Percentiles rank a stretch among this genome's conserved stretches.
These are phyloP conservation scores for Thysanoteuthis rhombus DNA, from an alignment of 2,888 invertebrate species.

Conservation along the genomic window DNA sequence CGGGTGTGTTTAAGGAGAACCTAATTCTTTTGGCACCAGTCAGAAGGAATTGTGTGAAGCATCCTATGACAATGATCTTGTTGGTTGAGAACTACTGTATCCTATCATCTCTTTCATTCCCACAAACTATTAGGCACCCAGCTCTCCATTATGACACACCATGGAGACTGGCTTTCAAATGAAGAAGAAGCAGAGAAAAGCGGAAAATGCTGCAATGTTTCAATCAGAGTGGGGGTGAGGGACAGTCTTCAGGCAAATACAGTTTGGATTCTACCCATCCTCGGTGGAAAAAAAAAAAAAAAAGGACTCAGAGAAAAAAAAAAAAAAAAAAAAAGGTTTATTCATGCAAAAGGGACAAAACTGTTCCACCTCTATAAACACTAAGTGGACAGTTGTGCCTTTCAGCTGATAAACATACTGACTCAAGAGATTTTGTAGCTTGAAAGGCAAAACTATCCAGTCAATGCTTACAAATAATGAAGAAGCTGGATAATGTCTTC, in stretches of 20 bases:
- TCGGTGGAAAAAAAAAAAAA: neutral
- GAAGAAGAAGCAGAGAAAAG: neutral
- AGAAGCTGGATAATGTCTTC: too few species aligned
- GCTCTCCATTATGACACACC: neutral
- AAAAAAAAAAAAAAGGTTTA: neutral
- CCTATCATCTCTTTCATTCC: neutral
- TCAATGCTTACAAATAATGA: too few species aligned
- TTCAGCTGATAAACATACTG: neutral
- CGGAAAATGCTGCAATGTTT: neutral
- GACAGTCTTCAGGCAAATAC: neutral
- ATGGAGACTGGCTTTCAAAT: neutral
- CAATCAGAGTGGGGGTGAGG: neutral
- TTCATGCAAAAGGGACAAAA: neutral
- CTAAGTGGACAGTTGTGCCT: neutral
- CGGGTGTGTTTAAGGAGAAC: neutral
- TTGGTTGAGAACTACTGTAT: neutral
- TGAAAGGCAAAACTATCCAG: too few species aligned
- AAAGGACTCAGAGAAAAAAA: neutral
- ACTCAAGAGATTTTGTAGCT: neutral
- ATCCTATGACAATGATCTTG: neutral
- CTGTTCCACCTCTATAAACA: neutral
- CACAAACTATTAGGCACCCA: neutral
- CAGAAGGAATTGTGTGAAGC: neutral
- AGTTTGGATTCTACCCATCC: neutral
- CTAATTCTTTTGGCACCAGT: constrained; percentile 12